Evolutionary conservation across 2,888 invertebrate genomes (phyloP).

Genomic region (Orthosia gracilis): DNA sequence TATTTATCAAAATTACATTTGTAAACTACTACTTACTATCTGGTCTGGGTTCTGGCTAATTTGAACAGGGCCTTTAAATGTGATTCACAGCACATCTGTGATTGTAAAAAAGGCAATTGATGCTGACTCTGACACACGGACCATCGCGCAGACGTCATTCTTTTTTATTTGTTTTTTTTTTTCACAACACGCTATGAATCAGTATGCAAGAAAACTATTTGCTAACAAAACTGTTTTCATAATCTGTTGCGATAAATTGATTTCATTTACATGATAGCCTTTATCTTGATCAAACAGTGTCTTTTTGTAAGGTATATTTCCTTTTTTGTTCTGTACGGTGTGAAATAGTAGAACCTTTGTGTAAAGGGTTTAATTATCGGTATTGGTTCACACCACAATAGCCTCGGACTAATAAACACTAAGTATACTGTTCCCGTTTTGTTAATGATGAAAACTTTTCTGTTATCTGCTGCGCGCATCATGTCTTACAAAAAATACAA

Average conservation of each 20-base stretch:
- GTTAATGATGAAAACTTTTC: conserved; percentile 69
- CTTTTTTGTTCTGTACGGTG: conserved; percentile 66
- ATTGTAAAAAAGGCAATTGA: conserved; percentile 69
- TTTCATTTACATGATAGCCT: conserved; percentile 60
- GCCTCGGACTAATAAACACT: conserved; percentile 68
- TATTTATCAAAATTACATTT: conserved; percentile 9
- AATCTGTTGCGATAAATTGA: conserved; percentile 64
- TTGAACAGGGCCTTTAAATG: conserved; percentile 50
- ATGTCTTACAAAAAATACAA: background rate
- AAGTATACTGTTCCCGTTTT: conserved; percentile 73
- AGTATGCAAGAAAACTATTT: conserved; percentile 64
- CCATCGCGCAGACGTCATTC: conserved; percentile 65
- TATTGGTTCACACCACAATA: conserved; percentile 71
- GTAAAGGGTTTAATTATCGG: conserved; percentile 77
- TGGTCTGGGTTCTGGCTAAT: conserved; percentile 33
- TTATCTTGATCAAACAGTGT: conserved; percentile 63
- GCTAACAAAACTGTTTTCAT: conserved; percentile 69
- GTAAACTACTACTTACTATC: conserved; percentile 10
- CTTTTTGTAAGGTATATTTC: conserved; percentile 41
- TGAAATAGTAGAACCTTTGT: conserved; percentile 75
- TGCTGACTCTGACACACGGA: conserved; percentile 66
- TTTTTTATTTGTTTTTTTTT: conserved; percentile 55
- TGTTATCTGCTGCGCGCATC: conserved; percentile 45
- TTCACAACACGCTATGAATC: conserved; percentile 69
- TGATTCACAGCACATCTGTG: conserved; percentile 68